Base-by-base conservation (phyloP, 2,797 vertebrate species). In the Naso thynnoides region DNA sequence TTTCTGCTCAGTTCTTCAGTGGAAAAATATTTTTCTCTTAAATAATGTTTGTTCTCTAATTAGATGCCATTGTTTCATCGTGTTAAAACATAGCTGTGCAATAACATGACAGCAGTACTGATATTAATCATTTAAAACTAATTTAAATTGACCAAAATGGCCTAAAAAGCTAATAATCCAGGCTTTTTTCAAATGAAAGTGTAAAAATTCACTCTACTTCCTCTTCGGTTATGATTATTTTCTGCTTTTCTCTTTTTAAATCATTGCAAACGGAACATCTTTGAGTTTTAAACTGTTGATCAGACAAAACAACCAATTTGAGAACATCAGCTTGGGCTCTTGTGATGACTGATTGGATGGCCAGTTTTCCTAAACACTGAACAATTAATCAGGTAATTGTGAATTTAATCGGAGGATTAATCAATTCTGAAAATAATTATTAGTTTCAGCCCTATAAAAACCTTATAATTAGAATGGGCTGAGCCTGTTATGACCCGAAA, bases 391-490 rank as follows among this genome's bases (percentile, higher is more conserved):
- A 36, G 11, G 8, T 36, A 8, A 36, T 36, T 36, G 8, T 36
- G 33, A 36, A 36, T 36, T 36, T 36, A 36, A 36, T 36, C 11
- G 33, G 33, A 36, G 11, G 33, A 36, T 36, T 36, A 36, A 36
- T 36, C 33, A 10, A 36, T 36, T 8, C 8, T 52, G 4, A 66
- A 29, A 56, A 50, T 23, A 24, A 38, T 14, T 11, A 1, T n/a
- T 9, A 8, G 5, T n/a, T 52, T 70, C 21, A 54, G 14, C 19
- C 45, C 3, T 49, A 24, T 57, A 70, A 71, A 74, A 23, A 82
- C 69, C 70, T 73, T 84, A 86, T 80, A 88, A 50, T 70, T 41
- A 81, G 52, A n/a, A 85, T 86, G 84, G 65, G 71, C 19, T 59
- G 70, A 69, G 67, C 18, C 76, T 83, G 76, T 76, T 68, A 70